Base-by-base conservation (phyloP, 2,797 vertebrate species). In the Picus viridis region DNA sequence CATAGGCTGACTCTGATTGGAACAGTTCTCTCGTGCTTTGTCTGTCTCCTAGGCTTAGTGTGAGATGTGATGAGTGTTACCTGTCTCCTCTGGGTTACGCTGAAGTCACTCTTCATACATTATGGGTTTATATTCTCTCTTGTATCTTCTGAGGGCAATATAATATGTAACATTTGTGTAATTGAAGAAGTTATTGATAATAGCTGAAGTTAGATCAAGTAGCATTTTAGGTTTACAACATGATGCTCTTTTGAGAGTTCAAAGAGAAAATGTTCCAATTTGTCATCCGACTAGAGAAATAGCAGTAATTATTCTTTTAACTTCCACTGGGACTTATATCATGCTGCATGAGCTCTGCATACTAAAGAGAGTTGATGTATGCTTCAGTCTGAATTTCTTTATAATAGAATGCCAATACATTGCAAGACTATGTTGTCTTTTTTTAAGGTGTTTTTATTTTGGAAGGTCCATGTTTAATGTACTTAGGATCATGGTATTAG, bases 231-330 rank as follows among this genome's bases (percentile, higher is more conserved):
- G 82, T 88, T 56, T 95, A 79, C 88, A 89, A 81, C 86, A 81
- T 39, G 45, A 76, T 94, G 90, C 86, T 96, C 94, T 94, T 96
- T 92, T 90, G 83, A 93, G 94, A 92, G 81, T 96, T 96, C 93
- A 94, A 92, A 96, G 83, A 56, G 26, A 94, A 92, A 95, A 79
- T 95, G 93, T 96, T 95, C 92, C 91, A 94, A 90, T 97, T 95
- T 95, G 93, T 96, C 91, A 94, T 88, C 65, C 0, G 2, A 88
- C 95, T 95, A 81, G 74, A 89, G 81, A 94, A 97, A 94, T 94
- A 96, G 95, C 76, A 84, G 83, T 95, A 96, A 96, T 96, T 96
- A 96, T 95, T 96, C 92, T 96, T 92, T 95, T 95, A 95, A 95
- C 95, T 96, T 96, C 86, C 84, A 80, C 84, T 89, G 72, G 91